Evolutionary conservation across 1,140 invertebrate genomes (phyloP), one percentile per base, ranked within the genome.

Genomic region (Drosophila bocki): DNA sequence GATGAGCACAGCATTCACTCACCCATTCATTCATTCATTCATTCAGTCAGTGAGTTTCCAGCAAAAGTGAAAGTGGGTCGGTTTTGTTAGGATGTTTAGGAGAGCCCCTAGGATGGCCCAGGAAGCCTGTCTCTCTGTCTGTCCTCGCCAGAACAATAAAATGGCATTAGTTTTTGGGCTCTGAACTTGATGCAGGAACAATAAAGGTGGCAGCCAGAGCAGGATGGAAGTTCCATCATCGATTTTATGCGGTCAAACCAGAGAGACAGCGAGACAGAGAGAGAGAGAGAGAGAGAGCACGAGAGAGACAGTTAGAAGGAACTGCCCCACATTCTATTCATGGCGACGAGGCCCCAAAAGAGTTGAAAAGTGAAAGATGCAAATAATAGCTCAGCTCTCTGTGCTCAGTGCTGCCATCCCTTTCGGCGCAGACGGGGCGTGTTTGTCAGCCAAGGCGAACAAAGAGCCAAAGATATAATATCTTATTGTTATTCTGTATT

Each of bases 151-250:
- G 53, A 78, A 90, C 85, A 90, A 90, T 88, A 90, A 88, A 78
- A 88, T 88, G 85, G 78, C 82, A 90, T 88, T 90, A 88, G 85
- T 88, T 88, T 88, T 88, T 85, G 85, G 81, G 74, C 78, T 69
- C 83, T 85, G 85, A 88, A 88, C 85, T 88, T 88, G 77, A 57
- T 78, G 75, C 53, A 58, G 64, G 63, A 86, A 87, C 83, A 86
- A 88, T 80, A 75, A 65, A 78, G 81, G 67, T 65, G 42, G 48
- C 32, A 26, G 53, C 17, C 29, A 32, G 44, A 62, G 53, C 60
- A 32, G 33, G 63, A 57, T 44, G 60, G 26, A 71, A 70, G 57
- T 61, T 56, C 59, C 60, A 37, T 69, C 74, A 90, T 90, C 85
- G 85, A 90, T 90, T 88, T 90, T 88, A 76, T 87, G 84, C 85